Evolutionary conservation across 2,113 vertebrate genomes (phyloP).

Genomic region (Gavia stellata): DNA sequence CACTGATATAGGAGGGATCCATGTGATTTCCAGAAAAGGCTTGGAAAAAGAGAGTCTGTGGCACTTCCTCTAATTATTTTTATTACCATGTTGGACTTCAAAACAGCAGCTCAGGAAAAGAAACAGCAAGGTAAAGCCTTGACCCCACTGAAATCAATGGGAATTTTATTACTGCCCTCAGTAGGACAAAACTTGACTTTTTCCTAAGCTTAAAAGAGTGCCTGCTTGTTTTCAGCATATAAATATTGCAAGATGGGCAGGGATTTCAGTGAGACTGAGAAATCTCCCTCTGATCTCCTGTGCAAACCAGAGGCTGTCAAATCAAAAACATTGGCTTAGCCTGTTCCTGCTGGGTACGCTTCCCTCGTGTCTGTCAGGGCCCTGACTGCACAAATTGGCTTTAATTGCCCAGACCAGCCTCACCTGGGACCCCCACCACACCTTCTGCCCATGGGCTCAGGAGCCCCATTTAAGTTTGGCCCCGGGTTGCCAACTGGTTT

Average conservation of each 20-base stretch:
- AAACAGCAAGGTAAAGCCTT: background rate
- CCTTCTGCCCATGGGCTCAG: background rate
- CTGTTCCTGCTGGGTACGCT: fast-evolving
- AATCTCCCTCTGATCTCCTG: background rate
- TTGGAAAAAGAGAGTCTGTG: constrained; percentile 21
- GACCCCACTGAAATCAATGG: background rate
- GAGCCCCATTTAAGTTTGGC: background rate
- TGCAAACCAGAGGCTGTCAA: background rate
- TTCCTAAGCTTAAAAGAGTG: background rate
- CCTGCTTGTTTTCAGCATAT: background rate
- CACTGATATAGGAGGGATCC: background rate
- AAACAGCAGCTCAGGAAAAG: constrained; percentile 32
- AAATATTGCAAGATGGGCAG: background rate
- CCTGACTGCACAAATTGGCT: background rate
- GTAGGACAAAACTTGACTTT: background rate
- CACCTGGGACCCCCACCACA: background rate
- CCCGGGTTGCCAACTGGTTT: background rate
- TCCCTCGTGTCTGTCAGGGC: background rate
- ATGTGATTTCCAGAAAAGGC: background rate
- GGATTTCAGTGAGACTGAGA: background rate
- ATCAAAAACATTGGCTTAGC: background rate
- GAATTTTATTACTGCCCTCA: constrained; percentile 20
- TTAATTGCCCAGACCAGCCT: background rate
- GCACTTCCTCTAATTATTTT: constrained; percentile 57
- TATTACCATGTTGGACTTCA: constrained; percentile 35